Conservation (phyloP, 2,888 invertebrate genomes). For the Meiosimyza decipiens region DNA sequence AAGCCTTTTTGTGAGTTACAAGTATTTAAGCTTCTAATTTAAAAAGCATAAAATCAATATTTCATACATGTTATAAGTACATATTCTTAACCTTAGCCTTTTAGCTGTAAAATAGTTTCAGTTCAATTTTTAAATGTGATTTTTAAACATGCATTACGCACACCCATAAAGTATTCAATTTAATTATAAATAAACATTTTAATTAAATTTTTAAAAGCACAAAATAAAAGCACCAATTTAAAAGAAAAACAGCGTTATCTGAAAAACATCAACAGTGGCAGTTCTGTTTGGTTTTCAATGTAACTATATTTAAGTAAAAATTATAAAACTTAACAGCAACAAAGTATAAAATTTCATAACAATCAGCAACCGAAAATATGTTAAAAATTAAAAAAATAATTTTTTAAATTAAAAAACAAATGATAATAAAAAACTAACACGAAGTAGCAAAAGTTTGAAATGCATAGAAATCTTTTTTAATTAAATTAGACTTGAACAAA, state of each 20-base stretch:
- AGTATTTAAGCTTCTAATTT: too few relatives aligned
- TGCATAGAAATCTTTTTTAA: neutral
- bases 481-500: neutral
- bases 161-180: conserved; percentile 9
- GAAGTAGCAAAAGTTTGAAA: neutral
- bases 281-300: neutral
- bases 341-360: conserved; percentile 6
- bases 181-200: neutral
- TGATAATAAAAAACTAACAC: neutral
- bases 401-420: neutral
- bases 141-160: conserved; percentile 5
- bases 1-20: too few relatives aligned
- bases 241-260: neutral
- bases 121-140: conserved; percentile 17
- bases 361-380: conserved; percentile 18
- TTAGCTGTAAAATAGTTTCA: neutral
- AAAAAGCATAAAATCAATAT: too few relatives aligned
- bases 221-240: neutral
- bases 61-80: too few relatives aligned
- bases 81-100: too few relatives aligned
- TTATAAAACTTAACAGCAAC: neutral
- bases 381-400: neutral
- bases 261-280: neutral
- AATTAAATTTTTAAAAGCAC: neutral
- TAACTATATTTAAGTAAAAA: neutral